Evolutionary conservation across 2,797 vertebrate species (phyloP), one percentile per base, ranked within the genome.

Genomic region (Tinamus major): DNA sequence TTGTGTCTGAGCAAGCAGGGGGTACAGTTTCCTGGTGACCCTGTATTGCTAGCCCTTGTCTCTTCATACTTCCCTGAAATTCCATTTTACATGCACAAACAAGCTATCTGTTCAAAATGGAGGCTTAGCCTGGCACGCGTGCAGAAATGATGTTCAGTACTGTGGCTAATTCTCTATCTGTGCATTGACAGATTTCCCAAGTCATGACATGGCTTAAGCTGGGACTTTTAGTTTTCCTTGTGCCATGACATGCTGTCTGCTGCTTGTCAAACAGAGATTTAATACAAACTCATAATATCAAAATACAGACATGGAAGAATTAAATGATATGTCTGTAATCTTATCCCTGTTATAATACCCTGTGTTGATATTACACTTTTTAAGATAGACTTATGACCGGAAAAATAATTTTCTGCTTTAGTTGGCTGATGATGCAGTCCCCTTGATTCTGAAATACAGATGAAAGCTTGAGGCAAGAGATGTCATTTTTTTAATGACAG

Each of bases 391-490:
- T 80, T 85, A 51, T 1, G 33, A 62, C 29, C 65, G 53, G 58
- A 67, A 49, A 80, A 81, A 79, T 80, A 44, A 90, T 91, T 91
- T 67, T 92, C 67, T 5, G 8, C 51, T 92, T 87, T 49, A 70
- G 17, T 65, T 84, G 75, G n/a, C 70, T 69, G 77, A 23, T 86
- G 71, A 59, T 79, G 63, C 41, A 19, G 0, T 1, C 39, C 31
- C 59, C 72, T 92, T 93, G 59, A 82, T 91, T 41, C 46, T 86
- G 53, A 90, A 94, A 67, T 79, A 49, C 17, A 55, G 87, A 8
- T 26, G 67, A 81, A 89, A 53, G 65, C 88, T 90, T 55, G 44
- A 87, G 77, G 72, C 46, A 78, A 91, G 89, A 85, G 2, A 31
- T 61, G 12, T 48, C 62, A 41, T 27, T 48, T 93, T 41, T 93